phyloP scores from a whole-genome alignment of 53 echinoderm and acorn worm genomes.

The Temnopleurus reevesii region DNA sequence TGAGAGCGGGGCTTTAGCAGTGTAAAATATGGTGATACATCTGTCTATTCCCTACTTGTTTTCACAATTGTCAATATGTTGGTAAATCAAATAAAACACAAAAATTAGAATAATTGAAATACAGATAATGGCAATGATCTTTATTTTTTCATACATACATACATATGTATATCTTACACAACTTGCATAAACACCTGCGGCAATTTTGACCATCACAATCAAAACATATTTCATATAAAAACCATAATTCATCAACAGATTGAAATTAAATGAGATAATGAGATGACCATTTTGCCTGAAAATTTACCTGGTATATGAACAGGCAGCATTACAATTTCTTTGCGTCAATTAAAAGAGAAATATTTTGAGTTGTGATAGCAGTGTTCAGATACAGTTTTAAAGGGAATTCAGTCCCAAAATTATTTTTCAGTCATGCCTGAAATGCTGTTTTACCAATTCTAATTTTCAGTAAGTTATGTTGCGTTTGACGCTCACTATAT shows the following conservation, averaged over 20 bases:
- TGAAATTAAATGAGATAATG: background rate
- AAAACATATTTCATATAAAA: background rate
- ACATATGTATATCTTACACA: constrained; percentile 5
- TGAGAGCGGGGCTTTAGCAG: no score
- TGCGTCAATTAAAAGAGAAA: background rate
- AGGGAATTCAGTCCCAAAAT: no score
- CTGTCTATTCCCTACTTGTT: no score
- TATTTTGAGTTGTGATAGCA: background rate
- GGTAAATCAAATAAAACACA: background rate
- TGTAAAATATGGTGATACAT: no score
- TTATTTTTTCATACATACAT: no score
- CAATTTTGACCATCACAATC: background rate
- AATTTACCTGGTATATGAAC: background rate
- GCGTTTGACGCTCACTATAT: no score
- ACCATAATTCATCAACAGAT: background rate
- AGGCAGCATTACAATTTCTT: background rate
- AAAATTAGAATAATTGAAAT: background rate
- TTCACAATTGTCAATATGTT: background rate
- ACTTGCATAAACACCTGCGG: constrained; percentile 17
- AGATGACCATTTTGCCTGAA: background rate
- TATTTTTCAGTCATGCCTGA: no score
- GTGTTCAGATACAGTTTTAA: no score
- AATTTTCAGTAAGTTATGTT: no score
- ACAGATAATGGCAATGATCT: constrained; percentile 23
- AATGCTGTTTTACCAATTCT: no score